phyloP scores from a whole-genome alignment of 2,888 invertebrate species.

The Pasiphila rectangulata region DNA sequence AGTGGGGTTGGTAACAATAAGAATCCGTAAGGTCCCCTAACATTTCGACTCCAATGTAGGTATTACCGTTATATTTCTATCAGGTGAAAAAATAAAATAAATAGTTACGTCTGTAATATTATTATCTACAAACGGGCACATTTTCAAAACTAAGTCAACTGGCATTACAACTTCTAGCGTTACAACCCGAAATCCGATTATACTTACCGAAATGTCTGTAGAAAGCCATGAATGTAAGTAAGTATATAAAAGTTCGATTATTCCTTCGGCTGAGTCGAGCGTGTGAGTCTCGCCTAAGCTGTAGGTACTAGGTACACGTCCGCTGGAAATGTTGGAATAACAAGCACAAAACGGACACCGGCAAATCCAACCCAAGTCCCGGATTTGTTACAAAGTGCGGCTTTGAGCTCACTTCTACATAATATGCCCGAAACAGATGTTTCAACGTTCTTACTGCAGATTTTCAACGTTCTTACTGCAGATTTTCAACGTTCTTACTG shows the following conservation, averaged over 20 bases:
- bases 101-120: no score
- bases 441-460: slow-evolving; percentile 53
- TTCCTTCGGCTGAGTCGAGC: not conserved
- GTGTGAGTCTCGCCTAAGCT: slow-evolving; percentile 47
- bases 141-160: no score
- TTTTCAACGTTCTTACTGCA: slow-evolving; percentile 59
- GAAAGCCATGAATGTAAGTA: not conserved
- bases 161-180: no score
- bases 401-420: slow-evolving; percentile 62
- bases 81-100: no score
- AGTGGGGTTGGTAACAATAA: no score
- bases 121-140: no score
- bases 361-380: slow-evolving; percentile 67
- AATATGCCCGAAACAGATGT: slow-evolving; percentile 63
- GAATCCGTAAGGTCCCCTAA: no score
- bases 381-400: slow-evolving; percentile 74
- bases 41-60: no score
- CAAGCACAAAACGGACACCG: slow-evolving; percentile 68
- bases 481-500: slow-evolving; percentile 57
- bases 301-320: slow-evolving; percentile 39
- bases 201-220: not conserved
- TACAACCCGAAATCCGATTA: no score
- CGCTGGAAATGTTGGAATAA: slow-evolving; percentile 54
- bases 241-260: not conserved
- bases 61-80: no score